Conservation (phyloP, 1,140 invertebrate species). For the Trypoxylus dichotomus region DNA sequence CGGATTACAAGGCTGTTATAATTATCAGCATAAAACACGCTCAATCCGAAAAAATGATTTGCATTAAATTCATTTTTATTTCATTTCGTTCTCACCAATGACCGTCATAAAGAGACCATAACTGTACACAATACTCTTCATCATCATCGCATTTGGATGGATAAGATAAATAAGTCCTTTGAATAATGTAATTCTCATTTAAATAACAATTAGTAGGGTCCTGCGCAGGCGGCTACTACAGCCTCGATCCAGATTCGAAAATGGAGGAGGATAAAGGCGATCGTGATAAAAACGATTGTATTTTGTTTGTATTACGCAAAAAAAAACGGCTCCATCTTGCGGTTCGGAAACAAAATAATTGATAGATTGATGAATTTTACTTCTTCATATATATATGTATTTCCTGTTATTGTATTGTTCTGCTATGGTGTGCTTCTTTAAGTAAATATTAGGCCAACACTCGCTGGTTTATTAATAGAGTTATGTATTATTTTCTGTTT, state of each 20-base stretch:
- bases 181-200: not conserved
- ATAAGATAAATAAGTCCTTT: slow-evolving; percentile 35
- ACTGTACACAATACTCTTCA: slow-evolving; percentile 25
- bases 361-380: too few relatives aligned
- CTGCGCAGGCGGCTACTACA: not conserved
- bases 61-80: not conserved
- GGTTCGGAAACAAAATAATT: too few relatives aligned
- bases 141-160: slow-evolving; percentile 36
- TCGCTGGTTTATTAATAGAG: not conserved
- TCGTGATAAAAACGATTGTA: not conserved
- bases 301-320: not conserved
- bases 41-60: too few relatives aligned
- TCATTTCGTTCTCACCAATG: slow-evolving; percentile 34
- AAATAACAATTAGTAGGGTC: slow-evolving; percentile 2
- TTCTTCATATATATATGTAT: too few relatives aligned
- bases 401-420: too few relatives aligned
- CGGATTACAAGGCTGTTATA: too few relatives aligned
- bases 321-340: too few relatives aligned
- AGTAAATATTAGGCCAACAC: slow-evolving; percentile 1
- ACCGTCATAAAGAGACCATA: slow-evolving; percentile 36
- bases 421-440: not conserved
- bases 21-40: too few relatives aligned
- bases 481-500: not conserved
- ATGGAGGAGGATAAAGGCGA: not conserved
- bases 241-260: not conserved